Evolutionary conservation across 2,888 invertebrate species (phyloP).

Genomic region (Ferdinandea cuprea): DNA sequence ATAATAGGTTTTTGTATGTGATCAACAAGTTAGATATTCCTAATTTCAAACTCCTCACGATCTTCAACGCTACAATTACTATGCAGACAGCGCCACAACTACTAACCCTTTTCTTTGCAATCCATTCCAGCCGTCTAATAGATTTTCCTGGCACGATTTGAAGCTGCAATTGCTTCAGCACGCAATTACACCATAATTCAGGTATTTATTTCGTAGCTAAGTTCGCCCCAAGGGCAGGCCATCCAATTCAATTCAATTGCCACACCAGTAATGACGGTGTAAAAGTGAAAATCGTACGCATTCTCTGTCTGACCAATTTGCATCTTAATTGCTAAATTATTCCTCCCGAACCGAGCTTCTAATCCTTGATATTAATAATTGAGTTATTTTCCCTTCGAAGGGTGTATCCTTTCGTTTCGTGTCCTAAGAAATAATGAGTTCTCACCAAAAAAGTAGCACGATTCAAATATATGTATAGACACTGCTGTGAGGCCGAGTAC

Average conservation of each 20-base stretch:
- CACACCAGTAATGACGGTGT: neutral
- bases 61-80: too few relatives aligned
- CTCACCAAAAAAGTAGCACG: neutral
- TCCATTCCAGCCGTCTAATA: too few relatives aligned
- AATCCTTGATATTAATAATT: constrained; percentile 60
- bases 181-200: constrained; percentile 22
- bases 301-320: constrained; percentile 42
- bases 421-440: constrained; percentile 27
- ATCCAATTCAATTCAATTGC: constrained; percentile 1
- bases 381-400: constrained; percentile 46
- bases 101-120: too few relatives aligned
- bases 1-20: too few relatives aligned
- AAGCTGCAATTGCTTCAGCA: constrained; percentile 3
- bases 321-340: constrained; percentile 72
- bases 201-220: constrained; percentile 17
- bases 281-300: constrained; percentile 6
- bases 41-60: too few relatives aligned
- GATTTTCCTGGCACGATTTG: neutral
- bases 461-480: neutral
- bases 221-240: neutral
- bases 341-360: constrained; percentile 33
- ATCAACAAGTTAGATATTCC: too few relatives aligned
- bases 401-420: constrained; percentile 8
- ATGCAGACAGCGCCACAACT: too few relatives aligned
- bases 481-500: too few relatives aligned